These are phyloP conservation scores for Austrolebias charrua DNA, from an alignment of 2,797 vertebrate genomes.

Conservation along the genomic window DNA sequence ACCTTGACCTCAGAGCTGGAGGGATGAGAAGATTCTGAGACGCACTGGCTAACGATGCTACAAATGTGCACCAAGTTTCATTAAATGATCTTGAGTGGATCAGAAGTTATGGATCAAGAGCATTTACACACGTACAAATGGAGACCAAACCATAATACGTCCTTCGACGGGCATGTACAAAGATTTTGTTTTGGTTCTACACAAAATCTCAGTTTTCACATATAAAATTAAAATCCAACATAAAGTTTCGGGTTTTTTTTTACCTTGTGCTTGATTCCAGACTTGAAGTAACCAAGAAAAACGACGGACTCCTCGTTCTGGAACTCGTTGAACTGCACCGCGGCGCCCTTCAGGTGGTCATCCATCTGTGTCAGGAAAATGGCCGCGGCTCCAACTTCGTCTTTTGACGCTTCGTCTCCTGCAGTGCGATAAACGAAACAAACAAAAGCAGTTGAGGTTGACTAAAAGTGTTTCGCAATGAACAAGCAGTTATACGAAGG, in stretches of 20 bases:
- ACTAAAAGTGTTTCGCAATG: neutral
- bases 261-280: conserved; percentile 89
- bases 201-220: too few species aligned
- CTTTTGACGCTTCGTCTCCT: conserved; percentile 85
- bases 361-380: conserved; percentile 91
- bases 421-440: neutral
- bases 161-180: too few species aligned
- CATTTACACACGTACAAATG: too few species aligned
- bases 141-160: too few species aligned
- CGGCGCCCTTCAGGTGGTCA: conserved; percentile 76
- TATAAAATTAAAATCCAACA: neutral
- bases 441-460: neutral
- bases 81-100: too few species aligned
- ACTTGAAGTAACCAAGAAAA: conserved; percentile 89
- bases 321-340: conserved; percentile 86
- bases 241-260: conserved; percentile 7
- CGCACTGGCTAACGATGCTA: too few species aligned
- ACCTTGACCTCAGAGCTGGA: too few species aligned
- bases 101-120: too few species aligned
- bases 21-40: too few species aligned
- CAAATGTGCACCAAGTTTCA: too few species aligned
- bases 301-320: conserved; percentile 85
- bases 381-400: conserved; percentile 86
- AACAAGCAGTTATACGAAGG: neutral
- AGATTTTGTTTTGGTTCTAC: too few species aligned